Base-by-base conservation (phyloP, 2,888 invertebrate species). In the Nycteola revayana region DNA sequence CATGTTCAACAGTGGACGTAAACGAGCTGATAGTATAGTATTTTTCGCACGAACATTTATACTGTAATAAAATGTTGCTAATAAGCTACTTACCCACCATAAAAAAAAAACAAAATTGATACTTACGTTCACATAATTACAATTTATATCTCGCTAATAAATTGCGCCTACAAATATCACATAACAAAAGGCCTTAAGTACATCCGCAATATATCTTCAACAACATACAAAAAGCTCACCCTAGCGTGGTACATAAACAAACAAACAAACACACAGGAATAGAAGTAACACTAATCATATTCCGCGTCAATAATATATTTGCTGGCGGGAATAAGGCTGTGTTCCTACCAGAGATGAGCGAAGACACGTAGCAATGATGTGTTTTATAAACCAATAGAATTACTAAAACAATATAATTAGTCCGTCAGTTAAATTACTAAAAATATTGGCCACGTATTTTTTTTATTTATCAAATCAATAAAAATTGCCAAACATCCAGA, bases 221-320 rank as follows among this genome's bases (percentile, higher is more conserved):
- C 10, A 25, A 9, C 9, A 35, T 32, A 34, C 25, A 45, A 36
- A 36, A 51, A 40, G 21, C 29, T 45, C 51, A 36, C 51, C 37
- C 32, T 30, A 20, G 25, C 7, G 7, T 32, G 46, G 47, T 51
- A 49, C 40, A 51, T 51, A 48, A 48, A 48, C 50, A 48, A 45
- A 40, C 48, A 48, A 21, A n/a, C 24, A 24, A 9, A 24, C 9
- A 24, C 7, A 24, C 24, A 24, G 9, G 9, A 9, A 24, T 9
- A 38, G 57, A 54, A 43, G 49, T 33, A 68, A 71, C 55, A 47
- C 62, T 65, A 66, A 72, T 67, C 70, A 72, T 64, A 62, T 66
- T 56, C 54, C 43, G 38, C 43, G 56, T 42, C 46, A 25, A 58
- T 49, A 56, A 66, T 66, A 61, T 63, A 59, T 60, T 49, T 39